These are phyloP conservation scores for Hemibagrus wyckioides DNA, from an alignment of 2,113 vertebrate species.

Conservation along the genomic window DNA sequence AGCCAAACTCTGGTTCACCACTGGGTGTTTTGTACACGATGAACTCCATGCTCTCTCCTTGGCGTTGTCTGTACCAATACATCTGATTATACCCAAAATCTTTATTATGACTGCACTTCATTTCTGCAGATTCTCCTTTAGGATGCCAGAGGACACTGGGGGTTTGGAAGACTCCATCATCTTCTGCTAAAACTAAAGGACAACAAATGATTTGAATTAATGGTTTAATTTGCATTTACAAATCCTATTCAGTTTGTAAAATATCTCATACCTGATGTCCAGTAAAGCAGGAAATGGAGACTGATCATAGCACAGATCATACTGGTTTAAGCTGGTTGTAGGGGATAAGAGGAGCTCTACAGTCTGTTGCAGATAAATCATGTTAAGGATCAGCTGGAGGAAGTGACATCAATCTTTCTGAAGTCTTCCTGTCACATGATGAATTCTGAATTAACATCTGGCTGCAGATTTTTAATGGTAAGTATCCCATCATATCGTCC, in stretches of 20 bases:
- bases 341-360: too few species aligned
- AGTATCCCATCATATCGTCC: background rate
- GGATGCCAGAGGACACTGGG: too few species aligned
- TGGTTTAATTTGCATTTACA: background rate
- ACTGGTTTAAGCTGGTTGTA: background rate
- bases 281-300: too few species aligned
- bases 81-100: background rate
- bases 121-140: too few species aligned
- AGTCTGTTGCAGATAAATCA: background rate
- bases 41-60: slow-evolving; percentile 39
- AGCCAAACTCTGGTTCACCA: background rate
- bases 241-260: background rate
- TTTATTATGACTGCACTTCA: too few species aligned
- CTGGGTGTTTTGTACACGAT: background rate
- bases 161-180: too few species aligned
- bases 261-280: too few species aligned
- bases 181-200: too few species aligned
- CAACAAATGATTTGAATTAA: background rate
- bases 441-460: background rate
- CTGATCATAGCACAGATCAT: too few species aligned
- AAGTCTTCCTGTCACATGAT: too few species aligned
- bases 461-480: background rate
- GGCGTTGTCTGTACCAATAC: slow-evolving; percentile 27
- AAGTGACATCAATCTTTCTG: background rate
- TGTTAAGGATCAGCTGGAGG: background rate